These are phyloP conservation scores for Champsocephalus esox DNA, from an alignment of 2,797 vertebrate species.

Conservation along the genomic window DNA sequence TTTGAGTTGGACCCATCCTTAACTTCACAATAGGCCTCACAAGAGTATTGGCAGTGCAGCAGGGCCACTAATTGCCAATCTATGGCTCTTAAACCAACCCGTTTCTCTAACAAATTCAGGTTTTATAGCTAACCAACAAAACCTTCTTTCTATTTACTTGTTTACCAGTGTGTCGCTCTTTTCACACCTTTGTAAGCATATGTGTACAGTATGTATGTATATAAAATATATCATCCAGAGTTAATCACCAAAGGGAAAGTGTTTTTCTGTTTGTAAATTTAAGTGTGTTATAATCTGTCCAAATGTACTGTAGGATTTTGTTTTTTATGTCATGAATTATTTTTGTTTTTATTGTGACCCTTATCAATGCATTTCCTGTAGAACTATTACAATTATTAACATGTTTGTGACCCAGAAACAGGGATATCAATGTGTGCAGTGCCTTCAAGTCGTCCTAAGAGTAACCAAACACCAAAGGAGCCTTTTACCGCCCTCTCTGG, in stretches of 20 bases:
- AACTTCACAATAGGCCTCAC: background rate
- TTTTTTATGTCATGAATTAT: slow-evolving; percentile 37
- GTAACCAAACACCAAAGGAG: slow-evolving; percentile 1
- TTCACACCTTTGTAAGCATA: slow-evolving; percentile 75
- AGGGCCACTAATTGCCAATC: background rate
- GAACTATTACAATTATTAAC: slow-evolving; percentile 49
- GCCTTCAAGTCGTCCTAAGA: slow-evolving; percentile 52
- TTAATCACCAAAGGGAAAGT: slow-evolving; percentile 84
- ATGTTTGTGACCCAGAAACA: slow-evolving; percentile 46
- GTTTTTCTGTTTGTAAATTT: slow-evolving; percentile 75
- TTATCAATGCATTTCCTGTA: slow-evolving; percentile 36
- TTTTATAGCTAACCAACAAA: slow-evolving; percentile 72
- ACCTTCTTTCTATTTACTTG: slow-evolving; percentile 57
- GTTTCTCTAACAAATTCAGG: slow-evolving; percentile 64
- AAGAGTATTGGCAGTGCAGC: slow-evolving; percentile 5
- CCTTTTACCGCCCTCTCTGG: slow-evolving; percentile 7
- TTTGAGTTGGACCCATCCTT: background rate
- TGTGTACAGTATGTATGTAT: slow-evolving; percentile 83
- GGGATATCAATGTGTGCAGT: slow-evolving; percentile 57
- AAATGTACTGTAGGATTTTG: slow-evolving; percentile 74
- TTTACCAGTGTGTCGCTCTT: slow-evolving; percentile 66
- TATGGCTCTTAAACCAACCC: slow-evolving; percentile 13
- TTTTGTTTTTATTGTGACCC: slow-evolving; percentile 41
- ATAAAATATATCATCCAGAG: slow-evolving; percentile 80
- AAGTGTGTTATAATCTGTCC: slow-evolving; percentile 61